Percentiles rank a stretch among this genome's conserved stretches.
Evolutionary conservation across 2,113 vertebrate genomes (phyloP).

Genomic region (Thunnus thynnus): DNA sequence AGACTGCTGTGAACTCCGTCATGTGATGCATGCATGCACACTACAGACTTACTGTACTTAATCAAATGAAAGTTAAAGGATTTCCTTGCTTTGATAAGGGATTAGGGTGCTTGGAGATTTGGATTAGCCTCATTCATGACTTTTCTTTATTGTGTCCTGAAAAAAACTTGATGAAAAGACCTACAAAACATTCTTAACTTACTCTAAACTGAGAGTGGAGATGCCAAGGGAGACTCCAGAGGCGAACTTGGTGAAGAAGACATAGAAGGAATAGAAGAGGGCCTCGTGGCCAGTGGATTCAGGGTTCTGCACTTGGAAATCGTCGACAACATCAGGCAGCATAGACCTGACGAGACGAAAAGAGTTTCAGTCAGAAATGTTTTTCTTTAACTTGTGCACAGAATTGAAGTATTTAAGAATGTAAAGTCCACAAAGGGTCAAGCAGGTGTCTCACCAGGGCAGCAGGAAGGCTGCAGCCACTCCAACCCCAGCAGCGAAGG

Average conservation of each 20-base stretch:
- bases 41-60: conserved; percentile 34
- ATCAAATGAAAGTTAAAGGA: conserved; percentile 36
- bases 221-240: conserved; percentile 96
- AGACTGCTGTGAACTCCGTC: neutral
- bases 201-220: conserved; percentile 97
- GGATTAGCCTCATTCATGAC: conserved; percentile 38
- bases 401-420: no score
- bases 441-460: conserved; percentile 88
- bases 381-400: neutral
- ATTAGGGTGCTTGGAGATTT: conserved; percentile 57
- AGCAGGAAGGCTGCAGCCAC: conserved; percentile 95
- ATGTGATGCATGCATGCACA: conserved; percentile 23
- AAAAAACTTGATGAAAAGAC: neutral
- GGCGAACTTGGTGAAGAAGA: conserved; percentile 99
- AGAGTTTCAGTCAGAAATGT: neutral
- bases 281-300: conserved; percentile 90
- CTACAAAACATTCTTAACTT: conserved; percentile 70
- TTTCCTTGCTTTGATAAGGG: conserved; percentile 63
- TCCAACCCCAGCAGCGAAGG: conserved; percentile 90
- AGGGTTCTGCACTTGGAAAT: conserved; percentile 94
- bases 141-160: neutral
- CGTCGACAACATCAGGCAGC: conserved; percentile 95
- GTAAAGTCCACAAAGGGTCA: neutral
- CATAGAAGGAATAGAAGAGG: conserved; percentile 98
- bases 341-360: conserved; percentile 90